Evolutionary conservation across 2,888 invertebrate species (phyloP), one percentile per base, ranked within the genome.

Genomic region (Eurytoma californica): DNA sequence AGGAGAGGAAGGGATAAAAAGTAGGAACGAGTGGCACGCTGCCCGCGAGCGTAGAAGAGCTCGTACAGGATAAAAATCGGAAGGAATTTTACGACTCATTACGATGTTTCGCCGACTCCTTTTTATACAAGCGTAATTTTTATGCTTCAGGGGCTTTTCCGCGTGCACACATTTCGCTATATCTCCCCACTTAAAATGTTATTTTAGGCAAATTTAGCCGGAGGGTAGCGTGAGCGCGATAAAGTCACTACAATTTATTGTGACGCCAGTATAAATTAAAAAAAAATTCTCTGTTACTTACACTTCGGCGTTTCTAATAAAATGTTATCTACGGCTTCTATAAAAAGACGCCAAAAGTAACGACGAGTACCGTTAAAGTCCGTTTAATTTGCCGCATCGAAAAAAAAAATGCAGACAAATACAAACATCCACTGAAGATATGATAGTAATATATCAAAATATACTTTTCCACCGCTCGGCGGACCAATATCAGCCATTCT

Each of bases 11-110:
- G 28, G 58, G 18, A 58, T 14, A 28, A 73, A 30, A 30, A 63
- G 63, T 63, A 30, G 55, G 7, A 39, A 69, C 20, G 74, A 67
- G 55, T 39, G 47, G 69, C 61, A 68, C 61, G 58, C 55, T 61
- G 53, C 39, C 13, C 18, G 51, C 14, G 24, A 7, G n/a, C 47
- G 49, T 18, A 55, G 61, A 60, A n/a, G 14, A 7, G 20, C 60
- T 30, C 49, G 3, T 24, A 39, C 60, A 47, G 72, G 49, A 60
- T 72, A 65, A 73, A 79, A 74, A 79, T 70, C 65, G 14, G 60
- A 67, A 67, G 60, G 55, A 75, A 75, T 79, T 79, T 79, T 70
- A 79, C 75, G 70, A 70, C 65, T 74, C 79, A 72, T 75, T 79
- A 75, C 66, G 18, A 53, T 70, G 55, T 7, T 20, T 20, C 61